Evolutionary conservation across 1,140 invertebrate genomes (phyloP), one percentile per base, ranked within the genome.

Genomic region (Trinorchestia longiramus): DNA sequence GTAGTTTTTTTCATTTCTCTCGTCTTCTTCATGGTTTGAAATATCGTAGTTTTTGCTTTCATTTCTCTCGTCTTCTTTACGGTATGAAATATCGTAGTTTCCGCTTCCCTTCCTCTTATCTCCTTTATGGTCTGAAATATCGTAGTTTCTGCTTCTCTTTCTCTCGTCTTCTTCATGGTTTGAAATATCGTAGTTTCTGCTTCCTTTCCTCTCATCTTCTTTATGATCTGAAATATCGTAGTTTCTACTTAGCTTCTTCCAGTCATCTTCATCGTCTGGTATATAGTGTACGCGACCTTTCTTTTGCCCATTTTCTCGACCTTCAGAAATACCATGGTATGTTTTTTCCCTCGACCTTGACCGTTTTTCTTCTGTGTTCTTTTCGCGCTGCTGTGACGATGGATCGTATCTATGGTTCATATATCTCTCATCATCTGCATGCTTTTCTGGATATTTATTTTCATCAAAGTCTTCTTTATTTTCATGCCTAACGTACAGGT

Each of bases 331-430:
- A 36, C 47, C 92, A 47, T 47, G 43, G 44, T 94, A 94, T 23
- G 43, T 47, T 47, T 94, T 94, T 40, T 94, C 92, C 28, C 36
- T 47, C 19, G 92, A 43, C 92, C 17, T 40, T 40, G 11, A 47
- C n/a, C 17, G 8, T n/a, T 47, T 47, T n/a, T 47, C 43, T 43
- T 45, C 92, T 43, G 43, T 42, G 0, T 90, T 43, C 15, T 90
- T 44, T 47, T 94, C 44, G 92, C 8, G 8, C 40, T 40, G 1
- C 44, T 94, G 43, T 4, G 92, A 6, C 36, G 92, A 94, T 0
- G 92, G 43, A 94, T 44, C 44, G 44, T 94, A 94, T 47, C 40
- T 94, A 45, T 94, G 92, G 44, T 94, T 94, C 47, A 47, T 94
- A 44, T 3, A 45, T 40, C 43, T 44, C 6, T 94, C 92, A 19